phyloP scores from a whole-genome alignment of 2,113 vertebrate genomes.

The Sorex araneus region DNA sequence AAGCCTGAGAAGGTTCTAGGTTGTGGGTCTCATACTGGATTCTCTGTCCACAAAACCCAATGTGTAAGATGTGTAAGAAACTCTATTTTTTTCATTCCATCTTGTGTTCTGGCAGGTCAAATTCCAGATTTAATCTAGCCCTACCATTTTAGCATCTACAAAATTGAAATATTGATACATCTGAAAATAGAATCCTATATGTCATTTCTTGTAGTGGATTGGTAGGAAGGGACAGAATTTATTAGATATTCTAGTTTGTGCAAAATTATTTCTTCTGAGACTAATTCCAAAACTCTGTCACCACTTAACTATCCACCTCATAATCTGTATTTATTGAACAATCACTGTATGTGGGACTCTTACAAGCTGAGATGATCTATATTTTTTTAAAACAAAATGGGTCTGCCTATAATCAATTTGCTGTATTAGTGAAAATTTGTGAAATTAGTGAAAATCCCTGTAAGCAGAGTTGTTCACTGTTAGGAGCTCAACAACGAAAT shows the following conservation, averaged over 20 bases:
- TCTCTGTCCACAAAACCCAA: not conserved
- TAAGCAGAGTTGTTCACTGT: not conserved
- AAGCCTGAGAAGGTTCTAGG: not conserved
- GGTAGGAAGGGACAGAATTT: slow-evolving; percentile 4
- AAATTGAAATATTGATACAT: slow-evolving; percentile 21
- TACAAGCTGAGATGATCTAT: not conserved
- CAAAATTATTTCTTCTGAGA: not conserved
- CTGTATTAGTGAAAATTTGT: not conserved
- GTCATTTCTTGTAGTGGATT: not conserved
- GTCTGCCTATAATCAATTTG: not conserved
- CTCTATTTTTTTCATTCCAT: not conserved
- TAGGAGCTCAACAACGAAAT: not conserved
- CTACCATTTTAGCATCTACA: not conserved
- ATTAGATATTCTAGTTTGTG: not conserved
- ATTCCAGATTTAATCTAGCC: not conserved
- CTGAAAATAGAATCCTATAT: not conserved
- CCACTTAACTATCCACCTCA: too few species aligned
- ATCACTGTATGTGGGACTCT: not conserved
- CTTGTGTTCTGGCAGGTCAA: slow-evolving; percentile 1
- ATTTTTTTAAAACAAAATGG: not conserved
- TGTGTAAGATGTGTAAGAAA: not conserved
- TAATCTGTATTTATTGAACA: not conserved
- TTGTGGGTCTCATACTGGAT: too few species aligned
- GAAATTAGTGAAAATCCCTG: not conserved
- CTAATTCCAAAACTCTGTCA: not conserved